phyloP scores from a whole-genome alignment of 2,797 vertebrate genomes.

The Erithacus rubecula region DNA sequence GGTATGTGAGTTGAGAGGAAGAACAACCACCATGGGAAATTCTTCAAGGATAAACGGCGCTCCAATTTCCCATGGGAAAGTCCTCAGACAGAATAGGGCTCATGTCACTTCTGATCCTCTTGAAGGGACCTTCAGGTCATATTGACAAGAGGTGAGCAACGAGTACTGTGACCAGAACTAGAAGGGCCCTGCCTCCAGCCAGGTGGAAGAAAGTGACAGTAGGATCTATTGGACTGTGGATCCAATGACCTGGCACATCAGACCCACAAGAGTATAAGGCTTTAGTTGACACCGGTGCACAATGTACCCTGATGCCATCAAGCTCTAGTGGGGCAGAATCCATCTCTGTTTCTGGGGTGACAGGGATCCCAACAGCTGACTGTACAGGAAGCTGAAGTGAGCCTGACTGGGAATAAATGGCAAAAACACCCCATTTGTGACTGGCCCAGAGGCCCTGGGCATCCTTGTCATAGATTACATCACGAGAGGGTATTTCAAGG shows the following conservation, averaged over 20 bases:
- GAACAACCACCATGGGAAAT: neutral
- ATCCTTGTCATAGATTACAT: neutral
- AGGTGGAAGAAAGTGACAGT: neutral
- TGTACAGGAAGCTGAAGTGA: too few relatives aligned
- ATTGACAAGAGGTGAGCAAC: neutral
- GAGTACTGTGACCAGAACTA: neutral
- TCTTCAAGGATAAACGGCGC: neutral
- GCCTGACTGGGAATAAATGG: too few relatives aligned
- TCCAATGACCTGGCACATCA: too few relatives aligned
- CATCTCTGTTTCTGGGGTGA: too few relatives aligned
- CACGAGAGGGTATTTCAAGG: neutral
- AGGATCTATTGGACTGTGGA: too few relatives aligned
- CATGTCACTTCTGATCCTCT: neutral
- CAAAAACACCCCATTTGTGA: too few relatives aligned
- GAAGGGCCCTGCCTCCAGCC: neutral
- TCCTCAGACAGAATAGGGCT: neutral
- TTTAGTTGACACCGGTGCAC: too few relatives aligned
- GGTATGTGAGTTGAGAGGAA: neutral
- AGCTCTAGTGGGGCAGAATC: neutral
- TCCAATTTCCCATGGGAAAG: neutral
- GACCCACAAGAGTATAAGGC: too few relatives aligned
- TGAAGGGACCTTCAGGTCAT: neutral
- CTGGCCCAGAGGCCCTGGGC: too few relatives aligned
- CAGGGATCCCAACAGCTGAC: too few relatives aligned
- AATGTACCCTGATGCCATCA: neutral